phyloP scores from a whole-genome alignment of 2,113 vertebrate species.

The Oncorhynchus tshawytscha region DNA sequence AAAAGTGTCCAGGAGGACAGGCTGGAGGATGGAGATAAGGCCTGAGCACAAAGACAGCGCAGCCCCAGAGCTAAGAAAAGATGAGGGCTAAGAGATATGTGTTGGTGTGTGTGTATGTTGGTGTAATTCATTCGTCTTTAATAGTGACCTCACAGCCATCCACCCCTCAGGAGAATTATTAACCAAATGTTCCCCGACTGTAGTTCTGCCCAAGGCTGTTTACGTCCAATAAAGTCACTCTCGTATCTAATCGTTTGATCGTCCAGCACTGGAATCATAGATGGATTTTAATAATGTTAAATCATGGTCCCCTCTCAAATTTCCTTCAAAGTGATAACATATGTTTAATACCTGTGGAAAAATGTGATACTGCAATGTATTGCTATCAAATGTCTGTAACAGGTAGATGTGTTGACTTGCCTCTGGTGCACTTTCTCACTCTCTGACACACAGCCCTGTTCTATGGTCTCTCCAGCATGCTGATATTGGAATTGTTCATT shows the following conservation, averaged over 20 bases:
- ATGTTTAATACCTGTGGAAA: no score
- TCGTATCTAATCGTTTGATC: no score
- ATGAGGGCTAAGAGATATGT: background rate
- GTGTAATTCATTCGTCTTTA: constrained; percentile 29
- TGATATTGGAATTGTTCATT: constrained; percentile 26
- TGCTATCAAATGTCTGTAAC: no score
- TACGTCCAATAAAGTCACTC: no score
- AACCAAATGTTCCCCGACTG: background rate
- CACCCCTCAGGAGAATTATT: background rate
- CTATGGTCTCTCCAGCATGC: no score
- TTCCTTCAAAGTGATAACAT: no score
- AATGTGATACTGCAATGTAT: no score
- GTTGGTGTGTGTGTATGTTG: no score
- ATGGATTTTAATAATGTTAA: no score
- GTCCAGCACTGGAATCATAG: no score
- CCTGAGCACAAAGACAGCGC: constrained; percentile 28
- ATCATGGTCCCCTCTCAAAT: no score
- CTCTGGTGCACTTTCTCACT: background rate
- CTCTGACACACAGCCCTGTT: background rate
- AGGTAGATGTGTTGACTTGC: background rate
- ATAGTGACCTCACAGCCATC: constrained; percentile 27
- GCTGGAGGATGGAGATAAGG: constrained; percentile 63
- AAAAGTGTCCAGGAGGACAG: constrained; percentile 1
- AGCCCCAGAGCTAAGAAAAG: background rate
- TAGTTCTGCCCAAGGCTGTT: background rate